Base-by-base conservation (phyloP, 64 coral and sea anemone genomes). In the Pachyseris speciosa region DNA sequence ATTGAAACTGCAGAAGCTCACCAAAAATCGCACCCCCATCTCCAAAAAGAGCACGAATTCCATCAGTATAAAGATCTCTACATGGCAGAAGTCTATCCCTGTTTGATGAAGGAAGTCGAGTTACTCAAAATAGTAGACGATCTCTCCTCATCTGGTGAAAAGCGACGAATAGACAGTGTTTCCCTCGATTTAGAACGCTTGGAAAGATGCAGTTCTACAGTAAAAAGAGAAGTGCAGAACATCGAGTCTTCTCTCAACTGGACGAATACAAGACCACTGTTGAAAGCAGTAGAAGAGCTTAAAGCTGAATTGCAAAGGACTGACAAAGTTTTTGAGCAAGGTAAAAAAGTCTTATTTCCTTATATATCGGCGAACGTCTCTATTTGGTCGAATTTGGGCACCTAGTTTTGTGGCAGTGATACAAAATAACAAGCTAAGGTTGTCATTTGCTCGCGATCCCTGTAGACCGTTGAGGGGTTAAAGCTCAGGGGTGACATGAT, bases 61-160 rank as follows among this genome's bases (percentile, higher is more conserved):
- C 37, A 41, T 19, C 24, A n/a, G 10, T 93, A 87, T 34, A 80
- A 86, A 25, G n/a, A 88, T 63, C 42, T 93, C 29, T 93, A 93
- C 43, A 37, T 59, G 20, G 37, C 16, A 13, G 73, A 87, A 9
- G 27, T 93, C 24, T 74, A 41, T n/a, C n/a, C n/a, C n/a, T n/a
- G n/a, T n/a, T n/a, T n/a, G n/a, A n/a, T n/a, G n/a, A n/a, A n/a
- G n/a, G n/a, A n/a, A n/a, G n/a, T n/a, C n/a, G n/a, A n/a, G n/a
- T n/a, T n/a, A n/a, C n/a, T n/a, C n/a, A n/a, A n/a, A n/a, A n/a
- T n/a, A n/a, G n/a, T n/a, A n/a, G n/a, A n/a, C n/a, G n/a, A n/a
- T n/a, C n/a, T n/a, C n/a, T 52, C 91, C 91, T 25, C 68, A 66
- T 52, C 44, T 87, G 7, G 55, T 24, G 25, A 80, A 69, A 77